Evolutionary conservation across 2,797 vertebrate species (phyloP).

Genomic region (Gambusia yucatana): DNA sequence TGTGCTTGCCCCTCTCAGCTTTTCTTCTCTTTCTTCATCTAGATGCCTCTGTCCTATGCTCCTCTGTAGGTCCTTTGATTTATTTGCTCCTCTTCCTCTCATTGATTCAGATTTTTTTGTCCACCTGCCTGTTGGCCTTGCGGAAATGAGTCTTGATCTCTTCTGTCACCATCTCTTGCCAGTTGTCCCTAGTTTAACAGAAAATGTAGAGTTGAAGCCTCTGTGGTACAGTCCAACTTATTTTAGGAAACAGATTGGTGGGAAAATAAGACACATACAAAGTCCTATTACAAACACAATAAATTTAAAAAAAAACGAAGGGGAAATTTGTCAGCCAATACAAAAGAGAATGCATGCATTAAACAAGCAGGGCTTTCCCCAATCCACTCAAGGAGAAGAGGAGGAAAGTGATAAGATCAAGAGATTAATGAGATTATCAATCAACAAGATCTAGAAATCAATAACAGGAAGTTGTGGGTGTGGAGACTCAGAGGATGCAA

Average conservation of each 20-base stretch:
- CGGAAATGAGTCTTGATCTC: slow-evolving; percentile 84
- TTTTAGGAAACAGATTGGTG: slow-evolving; percentile 2
- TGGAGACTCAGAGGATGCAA: slow-evolving; percentile 9
- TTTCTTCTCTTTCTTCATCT: slow-evolving; percentile 24
- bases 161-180: slow-evolving; percentile 84
- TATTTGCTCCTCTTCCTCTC: slow-evolving; percentile 21
- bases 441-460: slow-evolving; percentile 35
- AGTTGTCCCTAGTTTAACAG: slow-evolving; percentile 77
- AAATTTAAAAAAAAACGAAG: slow-evolving; percentile 13
- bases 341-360: slow-evolving; percentile 37
- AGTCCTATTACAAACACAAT: slow-evolving; percentile 7
- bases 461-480: slow-evolving; percentile 13
- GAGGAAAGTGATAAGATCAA: slow-evolving; percentile 61
- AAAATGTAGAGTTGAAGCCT: slow-evolving; percentile 21
- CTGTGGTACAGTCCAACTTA: neutral
- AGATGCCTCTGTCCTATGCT: slow-evolving; percentile 22
- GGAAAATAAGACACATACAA: slow-evolving; percentile 4
- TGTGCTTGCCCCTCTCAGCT: slow-evolving; percentile 37
- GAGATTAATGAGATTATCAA: slow-evolving; percentile 57
- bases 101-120: slow-evolving; percentile 75
- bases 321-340: slow-evolving; percentile 14
- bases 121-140: slow-evolving; percentile 81
- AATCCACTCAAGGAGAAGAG: slow-evolving; percentile 60
- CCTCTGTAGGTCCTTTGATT: slow-evolving; percentile 21
- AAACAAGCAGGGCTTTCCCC: slow-evolving; percentile 40